Base-by-base conservation (phyloP, 2,888 invertebrate genomes). In the Nomada ferruginata region DNA sequence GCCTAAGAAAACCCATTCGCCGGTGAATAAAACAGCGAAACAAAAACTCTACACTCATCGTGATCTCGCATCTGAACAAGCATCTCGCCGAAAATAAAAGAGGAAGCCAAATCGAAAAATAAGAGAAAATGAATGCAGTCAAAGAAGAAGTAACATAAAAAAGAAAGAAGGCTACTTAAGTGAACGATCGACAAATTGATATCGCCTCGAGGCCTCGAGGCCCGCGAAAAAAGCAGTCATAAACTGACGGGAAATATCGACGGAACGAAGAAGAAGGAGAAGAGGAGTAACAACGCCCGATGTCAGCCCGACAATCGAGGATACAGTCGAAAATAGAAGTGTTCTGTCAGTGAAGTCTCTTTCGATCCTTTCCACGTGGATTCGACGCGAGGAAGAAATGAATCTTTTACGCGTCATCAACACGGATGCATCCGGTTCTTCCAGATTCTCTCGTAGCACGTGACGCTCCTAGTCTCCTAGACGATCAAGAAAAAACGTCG, bases 391-490 rank as follows among this genome's bases (percentile, higher is more conserved):
- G 85, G 83, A 87, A 86, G 87, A 82, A 85, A 87, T 87, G 83
- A 87, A 87, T 85, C 87, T 87, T 87, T 83, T 81, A 78, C 83
- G 87, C 83, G 76, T 77, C 87, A 84, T 87, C 87, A 61, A 79
- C 82, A 75, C 68, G 80, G 57, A 87, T 64, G 82, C 85, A 87
- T 87, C 87, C 87, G 87, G 87, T 82, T 82, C 85, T 65, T 76
- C 78, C 84, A 84, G 87, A 87, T 85, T 84, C 84, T 78, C 69
- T 42, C 47, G 52, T 63, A 78, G 83, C 85, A 74, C 84, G 85
- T 83, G 81, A 85, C 84, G 73, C 47, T 52, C 66, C 63, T 73
- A 78, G 65, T 44, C 64, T 73, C 82, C 74, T 81, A 84, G 84
- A 76, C 75, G 73, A 74, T 42, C 20, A 26, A 53, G 74, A 68